Base-by-base conservation (phyloP, 2,888 invertebrate genomes). In the Andrena fulva region DNA sequence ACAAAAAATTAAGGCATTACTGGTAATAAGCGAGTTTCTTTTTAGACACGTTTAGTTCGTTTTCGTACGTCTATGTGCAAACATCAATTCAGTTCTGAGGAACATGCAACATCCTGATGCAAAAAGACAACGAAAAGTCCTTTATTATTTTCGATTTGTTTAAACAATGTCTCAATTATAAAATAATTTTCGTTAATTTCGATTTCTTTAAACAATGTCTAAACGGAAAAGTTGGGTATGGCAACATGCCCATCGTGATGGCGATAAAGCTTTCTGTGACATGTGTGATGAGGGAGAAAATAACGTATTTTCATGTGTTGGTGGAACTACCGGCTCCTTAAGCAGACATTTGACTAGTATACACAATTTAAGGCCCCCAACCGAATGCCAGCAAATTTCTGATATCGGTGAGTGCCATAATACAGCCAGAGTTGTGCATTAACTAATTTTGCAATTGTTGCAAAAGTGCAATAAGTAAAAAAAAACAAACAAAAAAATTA, bases 211-310 rank as follows among this genome's bases (percentile, higher is more conserved):
- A 54, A 54, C n/a, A 54, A 24, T 54, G 54, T 54, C 3, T 54
- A 54, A 54, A 54, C 6, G 54, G 20, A 54, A 54, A 54, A 54
- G 54, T 54, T 54, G 54, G 54, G 24, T 54, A 24, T 54, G 54
- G 4, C 54, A 24, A 54, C 20, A 54, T 20, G 54, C 24, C 24
- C 7, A 54, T 24, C 54, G 20, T 54, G 54, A 54, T 54, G 54
- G 54, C 16, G 54, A 54, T 54, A 54, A 54, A 54, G 54, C 54
- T 54, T 20, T 54, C 24, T 54, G 54, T 16, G 20, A 54, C 54
- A 24, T 54, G 24, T 54, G 54, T 54, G 16, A 16, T 54, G 54
- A 54, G 20, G 20, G 16, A 16, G 54, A 24, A 20, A 54, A 54
- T 54, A 54, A 20, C 6, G 54, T 54, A 54, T 54, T 12, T 54